Evolutionary conservation across 1,140 invertebrate species (phyloP).

Genomic region (Dolichoris vasculosae): DNA sequence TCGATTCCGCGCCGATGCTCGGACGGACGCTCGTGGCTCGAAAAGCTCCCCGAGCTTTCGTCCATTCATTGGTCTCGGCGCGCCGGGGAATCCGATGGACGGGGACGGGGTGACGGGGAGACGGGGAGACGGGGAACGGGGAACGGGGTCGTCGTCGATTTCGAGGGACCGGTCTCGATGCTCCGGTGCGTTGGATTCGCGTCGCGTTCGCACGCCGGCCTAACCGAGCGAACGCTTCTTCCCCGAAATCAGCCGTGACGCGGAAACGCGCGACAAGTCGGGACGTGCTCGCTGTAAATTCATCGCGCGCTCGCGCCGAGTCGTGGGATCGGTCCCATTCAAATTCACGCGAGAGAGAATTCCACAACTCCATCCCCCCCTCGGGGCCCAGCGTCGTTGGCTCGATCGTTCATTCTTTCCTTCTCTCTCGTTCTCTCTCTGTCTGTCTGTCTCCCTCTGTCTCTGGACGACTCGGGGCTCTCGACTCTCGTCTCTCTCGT

Average conservation of each 20-base stretch:
- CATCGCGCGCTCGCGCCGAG: slow-evolving; percentile 48
- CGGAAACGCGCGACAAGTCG: slow-evolving; percentile 59
- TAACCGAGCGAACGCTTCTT: slow-evolving; percentile 8
- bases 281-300: slow-evolving; percentile 60
- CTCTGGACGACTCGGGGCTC: too few relatives aligned
- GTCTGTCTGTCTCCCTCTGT: neutral
- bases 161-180: neutral
- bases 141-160: neutral
- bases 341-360: slow-evolving; percentile 55
- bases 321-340: slow-evolving; percentile 65
- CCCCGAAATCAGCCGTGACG: slow-evolving; percentile 53
- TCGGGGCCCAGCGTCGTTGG: neutral
- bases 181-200: slow-evolving; percentile 15
- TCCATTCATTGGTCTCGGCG: neutral
- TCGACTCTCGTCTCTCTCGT: too few relatives aligned
- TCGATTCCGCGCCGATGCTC: neutral
- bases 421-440: neutral
- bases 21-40: neutral
- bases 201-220: slow-evolving; percentile 36
- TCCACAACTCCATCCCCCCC: slow-evolving; percentile 7
- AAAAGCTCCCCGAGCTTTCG: neutral
- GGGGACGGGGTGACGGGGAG: too few relatives aligned
- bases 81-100: too few relatives aligned
- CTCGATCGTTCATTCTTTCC: neutral
- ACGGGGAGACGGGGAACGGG: neutral